Conservation (phyloP, 2,888 invertebrate genomes). For the Rambutsinella grinnellia region DNA sequence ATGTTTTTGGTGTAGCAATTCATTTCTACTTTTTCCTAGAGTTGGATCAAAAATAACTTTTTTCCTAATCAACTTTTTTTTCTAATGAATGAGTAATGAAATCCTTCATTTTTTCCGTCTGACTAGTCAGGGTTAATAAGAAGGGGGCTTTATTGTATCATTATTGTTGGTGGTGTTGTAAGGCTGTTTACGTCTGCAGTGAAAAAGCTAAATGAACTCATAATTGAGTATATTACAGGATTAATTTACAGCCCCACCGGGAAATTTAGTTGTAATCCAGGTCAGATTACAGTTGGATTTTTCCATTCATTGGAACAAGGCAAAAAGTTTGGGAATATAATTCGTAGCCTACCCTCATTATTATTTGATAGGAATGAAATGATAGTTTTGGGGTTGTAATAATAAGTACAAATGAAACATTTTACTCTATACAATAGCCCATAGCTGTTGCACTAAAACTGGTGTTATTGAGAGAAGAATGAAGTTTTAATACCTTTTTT, state of each 20-base stretch:
- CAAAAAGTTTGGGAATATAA: no score
- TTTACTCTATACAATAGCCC: no score
- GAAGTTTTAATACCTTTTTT: no score
- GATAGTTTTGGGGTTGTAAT: no score
- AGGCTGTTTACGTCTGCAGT: neutral
- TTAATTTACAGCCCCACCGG: slow-evolving; percentile 49
- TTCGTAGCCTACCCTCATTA: no score
- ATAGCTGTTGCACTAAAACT: no score
- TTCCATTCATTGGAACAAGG: no score
- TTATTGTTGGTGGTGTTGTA: slow-evolving; percentile 4
- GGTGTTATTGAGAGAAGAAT: no score
- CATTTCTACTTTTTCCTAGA: neutral
- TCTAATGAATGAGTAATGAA: slow-evolving; percentile 52
- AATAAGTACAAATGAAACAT: no score
- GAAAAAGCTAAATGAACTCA: slow-evolving; percentile 35
- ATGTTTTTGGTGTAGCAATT: no score
- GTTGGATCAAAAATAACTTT: neutral
- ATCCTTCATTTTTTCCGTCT: slow-evolving; percentile 31
- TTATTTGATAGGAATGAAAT: no score
- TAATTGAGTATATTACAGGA: slow-evolving; percentile 61
- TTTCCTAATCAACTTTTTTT: slow-evolving; percentile 48
- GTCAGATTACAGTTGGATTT: slow-evolving; percentile 40
- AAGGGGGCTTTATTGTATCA: neutral
- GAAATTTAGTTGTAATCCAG: slow-evolving; percentile 39
- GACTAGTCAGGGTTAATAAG: slow-evolving; percentile 1